Evolutionary conservation across 2,797 vertebrate genomes (phyloP), one percentile per base, ranked within the genome.

Genomic region (Pseudopleuronectes americanus): DNA sequence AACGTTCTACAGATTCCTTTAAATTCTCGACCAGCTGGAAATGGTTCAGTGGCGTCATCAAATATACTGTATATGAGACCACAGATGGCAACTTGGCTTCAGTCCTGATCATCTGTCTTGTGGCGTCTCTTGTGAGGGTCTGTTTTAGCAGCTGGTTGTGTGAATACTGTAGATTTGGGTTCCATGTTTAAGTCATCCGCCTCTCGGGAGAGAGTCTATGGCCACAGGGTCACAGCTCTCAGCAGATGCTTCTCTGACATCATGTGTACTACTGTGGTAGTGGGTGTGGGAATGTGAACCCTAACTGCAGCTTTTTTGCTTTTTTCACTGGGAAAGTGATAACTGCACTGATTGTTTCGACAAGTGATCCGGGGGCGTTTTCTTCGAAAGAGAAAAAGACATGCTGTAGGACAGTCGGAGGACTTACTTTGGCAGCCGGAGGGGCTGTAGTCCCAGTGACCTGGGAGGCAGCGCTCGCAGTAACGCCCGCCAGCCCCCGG

Each of bases 391-490:
- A 57, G 13, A 7, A 16, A 12, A n/a, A 52, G 38, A 78, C 55
- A 31, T 49, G 57, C 26, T 4, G 23, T 41, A 31, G 71, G 64
- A 55, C 0, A 6, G 47, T 55, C 19, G 57, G 19, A 52, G 41
- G 63, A 87, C 95, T 93, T 81, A 96, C 95, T 95, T 84, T 90
- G 91, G 85, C 95, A 96, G 74, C 95, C 95, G 3, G 85, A 79
- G 0, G 86, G 61, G 51, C 89, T 85, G 63, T 96, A 95, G 74
- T 95, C 90, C 95, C 95, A 96, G 91, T 89, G 68, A 31, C 95
- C 95, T 1, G 91, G 89, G 61, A 93, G 90, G 80, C 95, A 96
- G 57, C 86, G 92, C 65, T 96, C 93, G 51, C 95, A 96, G 87
- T 93, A 93, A 38, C 92, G 93, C 9, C 95, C 95, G 72, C 92